A percentile compares a stretch with the other conserved stretches of the same genome.
Evolutionary conservation across 2,888 invertebrate genomes (phyloP).

Genomic region (Rhagonycha fulva): DNA sequence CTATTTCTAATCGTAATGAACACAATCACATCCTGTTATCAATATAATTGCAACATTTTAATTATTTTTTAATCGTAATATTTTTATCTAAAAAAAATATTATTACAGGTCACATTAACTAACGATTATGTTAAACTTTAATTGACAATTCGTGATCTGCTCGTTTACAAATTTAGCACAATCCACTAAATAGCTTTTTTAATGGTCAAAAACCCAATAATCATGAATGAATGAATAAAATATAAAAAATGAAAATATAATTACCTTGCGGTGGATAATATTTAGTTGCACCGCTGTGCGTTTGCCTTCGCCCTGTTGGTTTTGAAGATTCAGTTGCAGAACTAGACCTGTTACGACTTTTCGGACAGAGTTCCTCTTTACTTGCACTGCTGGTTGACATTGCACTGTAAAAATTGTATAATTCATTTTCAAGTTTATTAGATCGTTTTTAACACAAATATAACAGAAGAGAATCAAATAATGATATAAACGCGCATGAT

Average conservation of each 20-base stretch:
- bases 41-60: neutral
- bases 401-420: conserved; percentile 58
- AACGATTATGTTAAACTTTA: neutral
- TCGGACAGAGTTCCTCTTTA: conserved; percentile 67
- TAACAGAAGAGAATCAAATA: no score
- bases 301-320: conserved; percentile 61
- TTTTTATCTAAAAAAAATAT: neutral
- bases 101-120: neutral
- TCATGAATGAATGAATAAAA: neutral
- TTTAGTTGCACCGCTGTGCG: conserved; percentile 41
- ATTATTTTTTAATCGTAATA: neutral
- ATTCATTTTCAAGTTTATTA: neutral
- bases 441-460: no score
- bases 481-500: no score
- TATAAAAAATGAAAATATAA: neutral
- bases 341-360: conserved; percentile 67
- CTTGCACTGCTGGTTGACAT: conserved; percentile 66
- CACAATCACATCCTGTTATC: neutral
- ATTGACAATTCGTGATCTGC: neutral
- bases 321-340: conserved; percentile 75
- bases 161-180: neutral
- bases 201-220: neutral
- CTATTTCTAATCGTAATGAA: neutral
- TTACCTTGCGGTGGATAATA: conserved; percentile 32
- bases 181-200: neutral